phyloP scores from a whole-genome alignment of 2,113 vertebrate species.

The Chroicocephalus ridibundus region DNA sequence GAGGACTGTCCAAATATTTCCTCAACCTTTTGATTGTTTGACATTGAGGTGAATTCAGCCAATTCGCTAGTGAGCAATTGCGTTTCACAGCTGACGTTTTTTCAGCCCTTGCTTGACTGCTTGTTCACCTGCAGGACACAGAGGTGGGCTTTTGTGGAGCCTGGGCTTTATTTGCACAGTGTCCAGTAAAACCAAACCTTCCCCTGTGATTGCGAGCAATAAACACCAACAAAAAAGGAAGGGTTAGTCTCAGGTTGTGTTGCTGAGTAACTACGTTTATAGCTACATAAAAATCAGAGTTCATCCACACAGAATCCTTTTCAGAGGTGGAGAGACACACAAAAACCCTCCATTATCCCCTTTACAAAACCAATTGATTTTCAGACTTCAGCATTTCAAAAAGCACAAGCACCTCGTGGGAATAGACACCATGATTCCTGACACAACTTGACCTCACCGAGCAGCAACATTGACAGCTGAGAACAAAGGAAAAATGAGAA shows the following conservation, averaged over 20 bases:
- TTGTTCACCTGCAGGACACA: not conserved
- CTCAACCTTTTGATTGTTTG: not conserved
- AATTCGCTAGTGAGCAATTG: not conserved
- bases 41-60: not conserved
- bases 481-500: conserved; percentile 62
- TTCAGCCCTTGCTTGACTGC: not conserved
- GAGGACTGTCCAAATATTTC: not conserved
- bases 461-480: not conserved
- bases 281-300: not conserved
- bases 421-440: not conserved
- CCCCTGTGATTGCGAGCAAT: not conserved
- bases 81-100: not conserved
- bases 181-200: not conserved
- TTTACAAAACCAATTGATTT: not conserved
- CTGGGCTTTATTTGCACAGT: not conserved
- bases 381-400: not conserved
- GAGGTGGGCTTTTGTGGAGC: not conserved
- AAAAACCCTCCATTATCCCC: not conserved
- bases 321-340: not conserved
- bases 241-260: not conserved
- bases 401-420: not conserved
- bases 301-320: not conserved
- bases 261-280: not conserved
- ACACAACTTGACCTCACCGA: not conserved
- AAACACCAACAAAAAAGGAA: not conserved